Evolutionary conservation across 2,113 vertebrate species (phyloP).

Genomic region (Taxidea taxus): DNA sequence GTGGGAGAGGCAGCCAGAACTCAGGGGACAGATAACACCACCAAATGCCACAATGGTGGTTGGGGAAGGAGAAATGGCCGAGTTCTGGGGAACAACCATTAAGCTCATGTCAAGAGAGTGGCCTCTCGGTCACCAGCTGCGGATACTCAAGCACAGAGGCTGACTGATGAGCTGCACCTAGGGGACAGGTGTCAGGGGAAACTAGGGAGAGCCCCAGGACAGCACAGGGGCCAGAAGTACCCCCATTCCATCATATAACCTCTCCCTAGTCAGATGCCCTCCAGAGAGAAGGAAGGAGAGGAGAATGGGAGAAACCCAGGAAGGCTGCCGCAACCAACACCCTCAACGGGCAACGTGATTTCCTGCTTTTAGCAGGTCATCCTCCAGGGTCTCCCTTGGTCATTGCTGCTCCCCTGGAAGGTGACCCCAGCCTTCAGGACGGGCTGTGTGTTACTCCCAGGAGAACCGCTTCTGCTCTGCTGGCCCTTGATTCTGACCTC

Average conservation of each 20-base stretch:
- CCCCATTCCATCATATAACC: background rate
- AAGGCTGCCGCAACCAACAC: background rate
- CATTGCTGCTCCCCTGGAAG: background rate
- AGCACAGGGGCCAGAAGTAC: background rate
- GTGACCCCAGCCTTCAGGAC: background rate
- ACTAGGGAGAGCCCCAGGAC: background rate
- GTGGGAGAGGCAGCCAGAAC: background rate
- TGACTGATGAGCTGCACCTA: background rate
- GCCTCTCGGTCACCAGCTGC: background rate
- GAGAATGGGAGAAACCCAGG: background rate
- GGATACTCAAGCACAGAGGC: background rate
- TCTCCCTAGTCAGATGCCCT: background rate
- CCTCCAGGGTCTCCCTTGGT: background rate
- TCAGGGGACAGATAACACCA: background rate
- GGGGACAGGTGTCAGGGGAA: background rate
- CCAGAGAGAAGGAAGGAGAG: background rate
- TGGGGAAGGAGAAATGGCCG: background rate
- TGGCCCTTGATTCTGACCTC: conserved; percentile 77
- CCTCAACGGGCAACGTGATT: background rate
- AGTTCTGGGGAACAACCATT: background rate
- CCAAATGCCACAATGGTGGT: background rate
- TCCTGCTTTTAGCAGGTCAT: background rate
- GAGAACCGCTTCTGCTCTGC: background rate
- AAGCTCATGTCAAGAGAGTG: background rate
- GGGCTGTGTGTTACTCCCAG: accelerated